These are phyloP conservation scores for Orthosia cruda DNA, from an alignment of 2,888 invertebrate genomes.

Conservation along the genomic window DNA sequence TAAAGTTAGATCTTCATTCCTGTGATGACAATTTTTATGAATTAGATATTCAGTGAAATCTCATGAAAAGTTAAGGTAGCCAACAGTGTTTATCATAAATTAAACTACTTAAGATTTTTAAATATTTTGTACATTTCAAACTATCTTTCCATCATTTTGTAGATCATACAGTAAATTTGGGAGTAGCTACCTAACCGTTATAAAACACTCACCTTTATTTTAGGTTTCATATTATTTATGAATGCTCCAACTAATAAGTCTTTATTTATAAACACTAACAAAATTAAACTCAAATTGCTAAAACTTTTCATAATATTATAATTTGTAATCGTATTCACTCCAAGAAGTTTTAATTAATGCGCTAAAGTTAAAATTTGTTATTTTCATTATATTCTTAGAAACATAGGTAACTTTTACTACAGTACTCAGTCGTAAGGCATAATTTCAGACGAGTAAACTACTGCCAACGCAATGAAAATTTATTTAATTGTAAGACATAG, in stretches of 20 bases:
- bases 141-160: not conserved
- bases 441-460: not conserved
- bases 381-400: slow-evolving; percentile 39
- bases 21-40: slow-evolving; percentile 14
- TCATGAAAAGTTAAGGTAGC: not conserved
- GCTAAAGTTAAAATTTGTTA: slow-evolving; percentile 40
- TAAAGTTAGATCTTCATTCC: too few relatives aligned
- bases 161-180: not conserved
- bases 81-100: slow-evolving; percentile 2
- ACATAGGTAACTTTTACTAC: slow-evolving; percentile 10
- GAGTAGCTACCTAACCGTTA: not conserved
- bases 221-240: not conserved
- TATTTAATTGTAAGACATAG: too few relatives aligned
- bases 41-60: not conserved
- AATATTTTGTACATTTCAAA: not conserved
- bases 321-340: slow-evolving; percentile 40
- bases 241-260: not conserved
- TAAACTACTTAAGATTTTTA: not conserved
- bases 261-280: slow-evolving; percentile 6
- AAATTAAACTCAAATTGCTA: slow-evolving; percentile 3
- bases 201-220: not conserved
- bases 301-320: slow-evolving; percentile 45
- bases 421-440: not conserved
- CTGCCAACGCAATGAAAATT: not conserved
- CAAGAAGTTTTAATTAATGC: slow-evolving; percentile 55